Base-by-base conservation (phyloP, 2,797 vertebrate genomes). In the Syncerus caffer region DNA sequence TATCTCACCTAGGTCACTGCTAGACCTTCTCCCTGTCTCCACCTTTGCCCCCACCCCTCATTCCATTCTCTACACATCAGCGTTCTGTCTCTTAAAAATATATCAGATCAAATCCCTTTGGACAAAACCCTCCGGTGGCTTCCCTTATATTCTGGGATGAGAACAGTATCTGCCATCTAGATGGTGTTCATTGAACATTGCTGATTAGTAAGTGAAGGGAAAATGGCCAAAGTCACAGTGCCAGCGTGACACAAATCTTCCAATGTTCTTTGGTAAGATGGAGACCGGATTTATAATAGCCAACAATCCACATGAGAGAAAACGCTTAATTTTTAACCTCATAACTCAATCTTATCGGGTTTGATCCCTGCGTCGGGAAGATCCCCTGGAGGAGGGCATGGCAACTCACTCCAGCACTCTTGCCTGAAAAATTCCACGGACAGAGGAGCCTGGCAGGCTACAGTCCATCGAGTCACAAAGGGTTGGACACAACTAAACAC, bases 311-410 rank as follows among this genome's bases (percentile, higher is more conserved):
- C 42, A 19, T 16, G 19, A 78, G 42, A 96, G 31, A 76, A 92
- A 83, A 97, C 17, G 31, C 79, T 90, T 83, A 45, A 45, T 85
- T 89, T 87, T 97, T 38, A 82, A 53, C 92, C 89, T 50, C 9
- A 15, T 71, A 96, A 92, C 74, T 96, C 51, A 87, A 82, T 91
- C 76, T 87, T 83, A 62, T 42, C 23, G 2, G 71, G 71, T 76
- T 76, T 2, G 13, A 27, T 45, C 23, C 71, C 71, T 76, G 23
- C 25, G 6, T 42, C 0, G 1, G 38, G 71, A 76, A 76, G 71
- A 76, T 45, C 23, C 38, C 71, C 38, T 4, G 1, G 34, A 76
- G 21, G 38, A 74, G 38, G 23, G 71, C 38, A 25, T 45, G 71
- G 71, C 71, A 76, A 74, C 38, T 74, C 21, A 45, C 23, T 74